Evolutionary conservation across 2,797 vertebrate species (phyloP).

Genomic region (Acanthiza pusilla): DNA sequence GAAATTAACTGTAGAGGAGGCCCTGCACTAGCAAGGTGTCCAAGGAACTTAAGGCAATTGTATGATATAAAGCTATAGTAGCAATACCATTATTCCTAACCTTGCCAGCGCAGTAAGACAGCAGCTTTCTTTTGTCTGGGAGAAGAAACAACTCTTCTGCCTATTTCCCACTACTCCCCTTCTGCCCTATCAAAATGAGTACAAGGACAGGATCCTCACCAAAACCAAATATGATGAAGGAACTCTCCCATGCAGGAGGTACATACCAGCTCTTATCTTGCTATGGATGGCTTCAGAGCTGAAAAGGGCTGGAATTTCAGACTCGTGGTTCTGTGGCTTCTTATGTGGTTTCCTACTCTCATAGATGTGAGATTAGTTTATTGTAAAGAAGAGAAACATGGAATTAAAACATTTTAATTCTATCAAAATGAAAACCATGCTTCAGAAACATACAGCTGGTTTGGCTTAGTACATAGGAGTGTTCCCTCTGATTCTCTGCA

Average conservation of each 20-base stretch:
- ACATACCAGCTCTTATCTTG: neutral
- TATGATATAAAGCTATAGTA: neutral
- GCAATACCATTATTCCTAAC: neutral
- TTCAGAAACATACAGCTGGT: neutral
- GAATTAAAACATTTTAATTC: neutral
- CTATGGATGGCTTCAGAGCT: neutral
- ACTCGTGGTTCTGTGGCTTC: neutral
- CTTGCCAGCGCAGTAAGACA: neutral
- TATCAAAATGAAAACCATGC: neutral
- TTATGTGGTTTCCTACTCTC: neutral
- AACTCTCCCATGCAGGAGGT: neutral
- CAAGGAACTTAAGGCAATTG: neutral
- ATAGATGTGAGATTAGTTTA: neutral
- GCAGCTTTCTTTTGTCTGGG: neutral
- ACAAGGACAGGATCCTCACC: neutral
- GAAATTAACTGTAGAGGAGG: neutral
- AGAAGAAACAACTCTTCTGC: neutral
- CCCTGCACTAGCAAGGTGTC: neutral
- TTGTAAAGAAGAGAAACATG: neutral
- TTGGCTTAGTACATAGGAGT: neutral
- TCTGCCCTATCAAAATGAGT: neutral
- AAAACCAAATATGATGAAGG: neutral
- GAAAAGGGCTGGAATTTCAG: neutral
- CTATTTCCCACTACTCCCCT: neutral
- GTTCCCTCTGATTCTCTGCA: neutral